Percentiles rank a stretch among this genome's conserved stretches.
Evolutionary conservation across 2,113 vertebrate species (phyloP).

Genomic region (Oenanthe melanoleuca): DNA sequence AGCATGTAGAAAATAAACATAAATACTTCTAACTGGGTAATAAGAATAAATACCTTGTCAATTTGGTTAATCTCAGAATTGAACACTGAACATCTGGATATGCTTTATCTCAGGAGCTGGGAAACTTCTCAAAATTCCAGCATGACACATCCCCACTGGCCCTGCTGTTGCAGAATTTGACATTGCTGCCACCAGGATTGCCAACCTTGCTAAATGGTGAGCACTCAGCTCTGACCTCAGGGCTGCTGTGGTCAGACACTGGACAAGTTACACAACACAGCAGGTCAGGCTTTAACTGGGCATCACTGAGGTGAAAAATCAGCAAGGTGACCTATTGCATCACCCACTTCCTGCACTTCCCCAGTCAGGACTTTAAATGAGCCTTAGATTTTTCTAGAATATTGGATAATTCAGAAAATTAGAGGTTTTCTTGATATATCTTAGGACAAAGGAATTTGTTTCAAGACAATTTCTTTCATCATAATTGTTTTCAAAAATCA

Average conservation of each 20-base stretch:
- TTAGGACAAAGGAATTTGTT: neutral
- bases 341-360: neutral
- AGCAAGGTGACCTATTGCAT: neutral
- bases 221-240: neutral
- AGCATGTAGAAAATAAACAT: neutral
- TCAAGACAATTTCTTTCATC: neutral
- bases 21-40: neutral
- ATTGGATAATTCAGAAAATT: neutral
- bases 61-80: neutral
- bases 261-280: neutral
- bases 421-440: neutral
- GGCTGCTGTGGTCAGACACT: neutral
- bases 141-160: rapidly evolving
- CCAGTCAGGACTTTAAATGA: neutral
- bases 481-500: neutral
- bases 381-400: neutral
- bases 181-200: neutral
- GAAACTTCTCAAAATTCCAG: neutral
- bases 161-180: neutral
- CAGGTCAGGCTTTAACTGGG: neutral
- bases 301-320: neutral
- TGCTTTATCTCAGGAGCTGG: conserved; percentile 11
- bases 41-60: conserved; percentile 15
- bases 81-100: conserved; percentile 32
- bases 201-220: neutral